Percentiles rank a stretch among this genome's conserved stretches.
phyloP scores from a whole-genome alignment of 2,888 invertebrate genomes.

The Macrosoma leucophasiata region DNA sequence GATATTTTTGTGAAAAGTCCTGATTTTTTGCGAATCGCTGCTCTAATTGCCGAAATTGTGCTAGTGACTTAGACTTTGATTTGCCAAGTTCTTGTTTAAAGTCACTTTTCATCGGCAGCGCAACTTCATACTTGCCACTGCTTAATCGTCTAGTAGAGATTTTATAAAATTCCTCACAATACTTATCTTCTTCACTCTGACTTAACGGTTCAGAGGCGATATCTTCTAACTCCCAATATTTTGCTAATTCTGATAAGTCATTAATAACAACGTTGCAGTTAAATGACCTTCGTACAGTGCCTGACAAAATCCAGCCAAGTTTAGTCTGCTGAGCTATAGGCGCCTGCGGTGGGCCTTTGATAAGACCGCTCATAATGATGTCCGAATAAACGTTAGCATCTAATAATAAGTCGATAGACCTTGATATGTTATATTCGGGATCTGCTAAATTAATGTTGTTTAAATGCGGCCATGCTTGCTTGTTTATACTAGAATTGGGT shows the following conservation, averaged over 20 bases:
- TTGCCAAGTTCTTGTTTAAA: constrained; percentile 14
- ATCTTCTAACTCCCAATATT: constrained; percentile 19
- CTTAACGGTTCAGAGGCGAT: no score
- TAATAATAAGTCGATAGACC: constrained; percentile 10
- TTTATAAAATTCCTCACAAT: constrained; percentile 16
- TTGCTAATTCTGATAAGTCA: constrained; percentile 14
- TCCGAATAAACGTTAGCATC: constrained; percentile 10
- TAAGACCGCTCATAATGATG: constrained; percentile 14
- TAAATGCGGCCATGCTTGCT: constrained; percentile 11
- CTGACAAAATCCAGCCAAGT: constrained; percentile 16
- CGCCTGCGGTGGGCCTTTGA: constrained; percentile 3
- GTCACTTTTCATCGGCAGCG: constrained; percentile 15
- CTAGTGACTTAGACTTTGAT: constrained; percentile 12
- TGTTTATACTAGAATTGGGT: constrained; percentile 10
- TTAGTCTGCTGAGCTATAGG: constrained; percentile 18
- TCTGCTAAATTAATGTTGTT: constrained; percentile 8
- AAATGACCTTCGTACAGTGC: constrained; percentile 13
- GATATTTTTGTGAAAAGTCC: constrained; percentile 11
- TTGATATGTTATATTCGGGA: constrained; percentile 11
- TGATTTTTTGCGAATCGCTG: constrained; percentile 11
- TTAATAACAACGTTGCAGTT: constrained; percentile 18
- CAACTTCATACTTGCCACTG: constrained; percentile 19
- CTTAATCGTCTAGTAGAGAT: constrained; percentile 6
- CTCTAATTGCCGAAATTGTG: constrained; percentile 19
- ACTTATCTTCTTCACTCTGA: constrained; percentile 6